Base-by-base conservation (phyloP, 1,140 invertebrate species). In the Sinonovacula constricta region DNA sequence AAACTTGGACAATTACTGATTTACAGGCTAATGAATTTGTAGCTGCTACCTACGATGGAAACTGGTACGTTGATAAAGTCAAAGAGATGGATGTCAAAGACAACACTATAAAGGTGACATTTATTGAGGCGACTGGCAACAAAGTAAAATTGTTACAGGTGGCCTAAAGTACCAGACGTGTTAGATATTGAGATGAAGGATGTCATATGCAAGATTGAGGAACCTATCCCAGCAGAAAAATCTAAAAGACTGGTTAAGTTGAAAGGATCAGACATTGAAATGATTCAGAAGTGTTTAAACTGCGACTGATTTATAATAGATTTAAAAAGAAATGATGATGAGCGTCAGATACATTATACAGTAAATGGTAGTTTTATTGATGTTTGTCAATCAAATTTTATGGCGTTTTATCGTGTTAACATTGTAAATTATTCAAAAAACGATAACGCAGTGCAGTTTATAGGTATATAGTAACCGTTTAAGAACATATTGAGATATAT, bases 51-150 rank as follows among this genome's bases (percentile, higher is more conserved):
- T 53, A 69, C 34, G 1, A 69, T 10, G 1, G 30, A 30, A 30
- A 28, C 4, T 69, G 45, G 30, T 69, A 69, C 34, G 30, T 69
- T 0, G 51, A 53, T 22, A 28, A 54, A n/a, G 24, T 69, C 10
- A 7, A 14, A 15, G 30, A 69, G 14, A 22, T 69, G 2, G 30
- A 69, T 56, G 1, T 18, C 12, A 31, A 30, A 10, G 30, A 69
- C 2, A 56, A 14, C 10, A 31, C 22, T 69, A 3, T 30, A 28
- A 12, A 1, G 14, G 34, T 69, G 26, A 33, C 26, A 0, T 33
- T 30, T 3, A 54, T 56, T 24, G 3, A 69, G 30, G 7, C 28
- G 66, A 24, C 14, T 33, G 36, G 31, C 10, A 22, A 65, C n/a
- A 65, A 2, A 34, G 0, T 18, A 0, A 65, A 0, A 15, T n/a